Evolutionary conservation across 2,113 vertebrate genomes (phyloP).

Genomic region (Anser cygnoides): DNA sequence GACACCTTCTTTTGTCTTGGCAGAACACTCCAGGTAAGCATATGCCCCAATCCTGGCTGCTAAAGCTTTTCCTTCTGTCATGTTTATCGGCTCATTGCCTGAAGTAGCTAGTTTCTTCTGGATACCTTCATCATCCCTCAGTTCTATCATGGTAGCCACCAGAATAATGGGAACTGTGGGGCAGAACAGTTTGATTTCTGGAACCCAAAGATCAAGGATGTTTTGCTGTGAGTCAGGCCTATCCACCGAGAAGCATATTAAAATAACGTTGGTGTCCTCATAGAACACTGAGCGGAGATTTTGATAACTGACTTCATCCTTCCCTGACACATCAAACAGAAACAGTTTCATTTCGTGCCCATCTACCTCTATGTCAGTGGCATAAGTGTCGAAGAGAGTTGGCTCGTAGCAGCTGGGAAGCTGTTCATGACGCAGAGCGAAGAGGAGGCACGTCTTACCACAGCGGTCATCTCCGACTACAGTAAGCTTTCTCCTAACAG

Average conservation of each 20-base stretch:
- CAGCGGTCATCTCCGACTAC: neutral
- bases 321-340: neutral
- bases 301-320: neutral
- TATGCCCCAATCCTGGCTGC: neutral
- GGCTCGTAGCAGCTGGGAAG: neutral
- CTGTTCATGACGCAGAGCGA: neutral
- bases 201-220: neutral
- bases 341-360: neutral
- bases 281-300: neutral
- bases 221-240: neutral
- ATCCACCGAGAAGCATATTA: neutral
- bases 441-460: neutral
- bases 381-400: neutral
- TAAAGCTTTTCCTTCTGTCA: conserved; percentile 3
- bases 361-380: neutral
- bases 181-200: conserved; percentile 2
- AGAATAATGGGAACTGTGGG: neutral
- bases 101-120: neutral
- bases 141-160: neutral
- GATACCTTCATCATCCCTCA: neutral
- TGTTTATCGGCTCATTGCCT: neutral
- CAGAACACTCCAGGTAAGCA: conserved; percentile 18
- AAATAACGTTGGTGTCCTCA: neutral
- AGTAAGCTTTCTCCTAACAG: neutral
- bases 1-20: conserved; percentile 9